These are phyloP conservation scores for Incurvaria masculella DNA, from an alignment of 2,888 invertebrate genomes.

Conservation along the genomic window DNA sequence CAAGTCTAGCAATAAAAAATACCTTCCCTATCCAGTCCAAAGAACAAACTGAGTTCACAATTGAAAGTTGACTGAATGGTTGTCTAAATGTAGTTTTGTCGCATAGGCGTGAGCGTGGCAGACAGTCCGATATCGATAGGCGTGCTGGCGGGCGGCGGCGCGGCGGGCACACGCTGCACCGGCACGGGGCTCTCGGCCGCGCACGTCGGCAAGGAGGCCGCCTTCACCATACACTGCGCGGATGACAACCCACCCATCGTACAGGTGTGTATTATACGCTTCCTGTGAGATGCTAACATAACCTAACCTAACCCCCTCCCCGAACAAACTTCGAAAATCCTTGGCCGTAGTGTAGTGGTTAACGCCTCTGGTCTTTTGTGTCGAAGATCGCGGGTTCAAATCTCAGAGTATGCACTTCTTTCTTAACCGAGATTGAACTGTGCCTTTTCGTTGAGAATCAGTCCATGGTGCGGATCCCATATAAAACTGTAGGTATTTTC, in stretches of 20 bases:
- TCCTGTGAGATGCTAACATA: no score
- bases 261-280: no score
- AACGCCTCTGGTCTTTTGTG: no score
- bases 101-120: constrained; percentile 45
- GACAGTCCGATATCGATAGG: constrained; percentile 60
- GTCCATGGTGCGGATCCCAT: neutral
- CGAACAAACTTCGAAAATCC: no score
- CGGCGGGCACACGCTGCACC: constrained; percentile 55
- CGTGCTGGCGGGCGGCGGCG: constrained; percentile 36
- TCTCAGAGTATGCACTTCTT: constrained; percentile 1
- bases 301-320: no score
- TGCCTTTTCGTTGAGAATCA: neutral
- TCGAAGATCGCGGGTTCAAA: no score
- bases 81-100: neutral
- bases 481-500: neutral
- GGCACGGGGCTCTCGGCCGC: constrained; percentile 68
- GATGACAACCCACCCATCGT: constrained; percentile 61
- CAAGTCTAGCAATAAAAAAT: no score
- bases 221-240: constrained; percentile 62
- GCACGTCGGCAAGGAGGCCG: constrained; percentile 68
- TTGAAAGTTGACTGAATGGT: no score
- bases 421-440: neutral
- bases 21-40: no score
- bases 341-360: no score
- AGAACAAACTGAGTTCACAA: no score